These are phyloP conservation scores for Pteronura brasiliensis DNA, from an alignment of 2,113 vertebrate species.

Conservation along the genomic window DNA sequence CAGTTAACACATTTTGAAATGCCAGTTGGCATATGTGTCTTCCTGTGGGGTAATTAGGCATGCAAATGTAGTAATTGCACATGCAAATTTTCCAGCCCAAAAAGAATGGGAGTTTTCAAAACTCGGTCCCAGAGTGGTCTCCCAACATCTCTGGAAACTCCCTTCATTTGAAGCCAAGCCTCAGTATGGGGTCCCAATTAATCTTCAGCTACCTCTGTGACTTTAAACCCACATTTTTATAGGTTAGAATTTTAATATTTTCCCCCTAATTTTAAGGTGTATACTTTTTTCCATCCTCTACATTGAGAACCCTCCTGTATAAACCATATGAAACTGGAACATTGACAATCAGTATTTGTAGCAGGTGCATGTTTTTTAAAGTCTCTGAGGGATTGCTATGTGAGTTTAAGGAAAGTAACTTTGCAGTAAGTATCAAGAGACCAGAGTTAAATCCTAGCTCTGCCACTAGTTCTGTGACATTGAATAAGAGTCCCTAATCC, in stretches of 20 bases:
- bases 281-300: background rate
- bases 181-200: background rate
- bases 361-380: background rate
- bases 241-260: background rate
- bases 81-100: constrained; percentile 39
- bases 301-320: background rate
- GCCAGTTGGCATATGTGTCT: constrained; percentile 54
- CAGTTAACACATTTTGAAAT: constrained; percentile 61
- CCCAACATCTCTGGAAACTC: background rate
- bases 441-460: background rate
- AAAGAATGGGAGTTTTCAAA: constrained; percentile 50
- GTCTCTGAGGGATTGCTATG: background rate
- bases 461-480: background rate
- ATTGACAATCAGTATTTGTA: background rate
- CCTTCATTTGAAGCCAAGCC: constrained; percentile 16
- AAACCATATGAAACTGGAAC: background rate
- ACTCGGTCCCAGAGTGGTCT: background rate
- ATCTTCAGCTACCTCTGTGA: background rate
- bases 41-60: constrained; percentile 63
- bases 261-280: background rate
- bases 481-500: background rate
- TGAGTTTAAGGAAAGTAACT: background rate
- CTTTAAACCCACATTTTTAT: background rate
- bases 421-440: background rate
- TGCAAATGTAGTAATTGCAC: constrained; percentile 55